Evolutionary conservation across 2,113 vertebrate species (phyloP).

Genomic region (Micronycteris hirsuta): DNA sequence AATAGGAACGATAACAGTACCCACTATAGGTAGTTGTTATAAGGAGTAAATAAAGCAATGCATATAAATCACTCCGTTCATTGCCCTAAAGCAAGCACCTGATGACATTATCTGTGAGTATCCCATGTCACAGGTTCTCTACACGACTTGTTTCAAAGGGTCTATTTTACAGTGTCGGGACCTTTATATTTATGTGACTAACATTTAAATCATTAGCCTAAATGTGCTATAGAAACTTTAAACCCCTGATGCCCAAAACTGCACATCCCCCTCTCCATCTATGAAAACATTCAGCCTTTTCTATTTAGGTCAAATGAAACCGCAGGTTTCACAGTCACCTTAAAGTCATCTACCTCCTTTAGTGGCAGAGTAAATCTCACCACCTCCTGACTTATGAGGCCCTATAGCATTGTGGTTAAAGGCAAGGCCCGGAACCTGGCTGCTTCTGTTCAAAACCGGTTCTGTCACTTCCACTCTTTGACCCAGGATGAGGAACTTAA

Average conservation of each 20-base stretch:
- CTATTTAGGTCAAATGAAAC: neutral
- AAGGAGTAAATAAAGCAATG: neutral
- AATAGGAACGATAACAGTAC: neutral
- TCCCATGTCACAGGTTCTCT: neutral
- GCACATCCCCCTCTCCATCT: neutral
- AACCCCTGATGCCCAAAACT: neutral
- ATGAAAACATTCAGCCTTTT: neutral
- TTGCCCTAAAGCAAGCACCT: neutral
- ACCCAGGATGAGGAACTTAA: neutral
- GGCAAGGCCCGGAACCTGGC: neutral
- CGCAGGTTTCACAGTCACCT: neutral
- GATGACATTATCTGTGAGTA: neutral
- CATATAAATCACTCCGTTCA: neutral
- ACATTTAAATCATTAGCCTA: neutral
- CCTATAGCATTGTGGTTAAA: neutral
- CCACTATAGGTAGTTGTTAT: neutral
- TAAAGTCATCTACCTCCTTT: neutral
- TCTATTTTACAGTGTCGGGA: neutral
- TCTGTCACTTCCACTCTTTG: neutral
- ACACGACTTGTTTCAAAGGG: neutral
- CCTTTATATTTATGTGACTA: neutral
- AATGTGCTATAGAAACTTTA: neutral
- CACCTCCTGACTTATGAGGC: neutral
- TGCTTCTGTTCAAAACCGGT: neutral
- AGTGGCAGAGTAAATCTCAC: neutral